Evolutionary conservation across 2,797 vertebrate species (phyloP), one percentile per base, ranked within the genome.

Genomic region (Catamblyrhynchus diadema): DNA sequence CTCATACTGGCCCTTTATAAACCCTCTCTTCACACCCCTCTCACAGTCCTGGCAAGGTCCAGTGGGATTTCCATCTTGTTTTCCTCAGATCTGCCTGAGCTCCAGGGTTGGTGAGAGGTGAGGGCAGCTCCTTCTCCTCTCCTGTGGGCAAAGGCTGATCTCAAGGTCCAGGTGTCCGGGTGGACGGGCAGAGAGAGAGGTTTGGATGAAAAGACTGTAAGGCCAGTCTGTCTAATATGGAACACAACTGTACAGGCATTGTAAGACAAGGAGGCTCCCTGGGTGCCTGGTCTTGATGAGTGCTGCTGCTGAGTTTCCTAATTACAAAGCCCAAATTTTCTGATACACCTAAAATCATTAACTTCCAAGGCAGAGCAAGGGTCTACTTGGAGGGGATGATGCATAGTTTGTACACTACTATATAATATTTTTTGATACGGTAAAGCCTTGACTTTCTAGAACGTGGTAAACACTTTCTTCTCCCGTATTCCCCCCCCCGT

Each of bases 1-100:
- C 42, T 86, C 57, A 42, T 64, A n/a, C 53, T 57, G 92, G 65
- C 33, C 62, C 53, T 88, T 83, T 81, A 69, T 32, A 82, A 89
- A 65, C 14, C 3, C 19, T 59, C 22, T 73, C 28, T 78, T 73
- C 48, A 17, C 14, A 0, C 48, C 75, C 37, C 51, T 28, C 48
- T 32, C 41, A 25, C 45, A 81, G 61, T 79, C 50, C 28, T 41
- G 44, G 61, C 27, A 45, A 60, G 45, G 18, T 66, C 33, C 53
- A 25, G 47, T 0, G 1, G 54, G 32, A 20, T 15, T 78, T 62
- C 16, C 8, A 8, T 23, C 64, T 41, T 39, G 11, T n/a, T 88
- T 89, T 71, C 41, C 72, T 51, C 35, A 73, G n/a, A 11, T 51
- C 77, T 78, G 28, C 27, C 60, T 23, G 60, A 51, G 51, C 30